Evolutionary conservation across 1,140 invertebrate genomes (phyloP), one percentile per base, ranked within the genome.

Genomic region (Phymorhynchus buccinoides): DNA sequence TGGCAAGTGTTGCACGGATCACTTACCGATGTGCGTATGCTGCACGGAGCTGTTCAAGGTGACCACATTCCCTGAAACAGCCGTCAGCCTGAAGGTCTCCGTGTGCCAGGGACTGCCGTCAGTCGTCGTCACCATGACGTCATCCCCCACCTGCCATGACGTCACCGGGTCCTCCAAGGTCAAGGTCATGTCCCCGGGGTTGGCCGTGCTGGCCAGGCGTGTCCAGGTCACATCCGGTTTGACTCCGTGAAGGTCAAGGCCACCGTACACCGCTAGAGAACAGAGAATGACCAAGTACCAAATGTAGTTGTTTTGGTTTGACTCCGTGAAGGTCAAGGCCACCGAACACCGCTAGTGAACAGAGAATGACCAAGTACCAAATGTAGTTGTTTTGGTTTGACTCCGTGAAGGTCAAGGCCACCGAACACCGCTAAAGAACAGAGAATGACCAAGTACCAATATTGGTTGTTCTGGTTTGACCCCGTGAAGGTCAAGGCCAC

Each of bases 401-500:
- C 18, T 48, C 18, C 18, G 6, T 48, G 6, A 6, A 48, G 18
- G 6, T 48, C 44, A 48, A 48, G 44, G 7, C 44, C 44, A 48
- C 44, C 44, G 7, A 48, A 18, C 44, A 48, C 18, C 44, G 18
- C 6, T 9, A 9, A 48, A 9, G 44, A 6, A 6, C 18, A 9
- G 44, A 48, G 18, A 6, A 48, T 48, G 6, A 48, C 7, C 44
- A 48, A 48, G 44, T 18, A 48, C 7, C 18, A 48, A n/a, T n/a
- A n/a, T n/a, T n/a, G n/a, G n/a, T n/a, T n/a, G n/a, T n/a, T 84
- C 87, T 1, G 86, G 77, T 37, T 88, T 86, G 56, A 87, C 87
- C 18, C 92, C 93, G 84, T 92, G 91, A 16, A 93, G 77, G 77
- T 93, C 91, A 22, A 93, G 86, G 14, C 90, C 90, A 62, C 92